Percentiles rank a stretch among this genome's conserved stretches.
phyloP scores from a whole-genome alignment of 2,113 vertebrate species.

The Pteronura brasiliensis region DNA sequence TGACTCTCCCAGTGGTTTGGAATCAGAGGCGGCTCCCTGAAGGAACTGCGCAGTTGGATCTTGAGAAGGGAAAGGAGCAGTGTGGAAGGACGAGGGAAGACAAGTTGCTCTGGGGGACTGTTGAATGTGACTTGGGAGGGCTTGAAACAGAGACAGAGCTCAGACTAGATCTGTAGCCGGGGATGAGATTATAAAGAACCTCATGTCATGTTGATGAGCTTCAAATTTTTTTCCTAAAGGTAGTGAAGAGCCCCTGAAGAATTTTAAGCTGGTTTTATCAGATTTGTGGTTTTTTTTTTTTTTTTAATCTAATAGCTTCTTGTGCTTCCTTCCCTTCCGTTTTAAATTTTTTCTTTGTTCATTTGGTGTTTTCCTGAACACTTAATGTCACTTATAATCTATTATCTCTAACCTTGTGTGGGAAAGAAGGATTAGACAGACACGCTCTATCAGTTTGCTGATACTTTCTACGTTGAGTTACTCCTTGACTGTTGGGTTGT shows the following conservation, averaged over 20 bases:
- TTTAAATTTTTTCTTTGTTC: conserved; percentile 1
- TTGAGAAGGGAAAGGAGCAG: background rate
- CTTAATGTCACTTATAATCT: background rate
- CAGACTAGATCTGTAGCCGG: background rate
- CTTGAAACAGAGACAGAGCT: background rate
- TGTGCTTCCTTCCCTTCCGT: background rate
- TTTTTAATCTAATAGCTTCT: background rate
- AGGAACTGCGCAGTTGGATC: background rate
- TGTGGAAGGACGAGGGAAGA: background rate
- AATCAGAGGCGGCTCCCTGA: background rate
- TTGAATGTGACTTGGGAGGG: background rate
- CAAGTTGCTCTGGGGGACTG: background rate
- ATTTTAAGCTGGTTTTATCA: background rate
- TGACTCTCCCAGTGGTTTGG: background rate
- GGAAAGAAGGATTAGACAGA: background rate
- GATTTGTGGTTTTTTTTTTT: background rate
- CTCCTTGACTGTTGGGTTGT: background rate
- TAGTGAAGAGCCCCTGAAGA: background rate
- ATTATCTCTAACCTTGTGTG: background rate
- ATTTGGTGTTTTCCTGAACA: background rate
- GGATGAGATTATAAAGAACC: background rate
- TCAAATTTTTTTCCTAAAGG: background rate
- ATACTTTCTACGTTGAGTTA: background rate
- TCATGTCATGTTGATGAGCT: background rate
- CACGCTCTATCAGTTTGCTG: background rate